phyloP scores from a whole-genome alignment of 2,888 invertebrate species.

The Megastigmus dorsalis region DNA sequence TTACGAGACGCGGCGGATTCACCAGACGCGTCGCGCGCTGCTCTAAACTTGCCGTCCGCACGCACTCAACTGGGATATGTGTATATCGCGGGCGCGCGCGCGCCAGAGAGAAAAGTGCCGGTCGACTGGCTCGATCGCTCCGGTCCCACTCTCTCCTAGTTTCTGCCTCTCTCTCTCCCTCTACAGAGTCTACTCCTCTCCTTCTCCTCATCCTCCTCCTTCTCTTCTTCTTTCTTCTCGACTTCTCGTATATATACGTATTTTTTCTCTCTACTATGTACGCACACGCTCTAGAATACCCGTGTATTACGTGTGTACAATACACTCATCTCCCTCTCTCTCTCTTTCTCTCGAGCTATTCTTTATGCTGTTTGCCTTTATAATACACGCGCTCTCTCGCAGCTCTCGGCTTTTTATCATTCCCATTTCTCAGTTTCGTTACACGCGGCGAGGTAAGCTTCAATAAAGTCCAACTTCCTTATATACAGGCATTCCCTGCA shows the following conservation, averaged over 20 bases:
- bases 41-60: neutral
- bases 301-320: too few relatives aligned
- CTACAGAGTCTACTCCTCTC: neutral
- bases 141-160: neutral
- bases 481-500: too few relatives aligned
- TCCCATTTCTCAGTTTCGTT: too few relatives aligned
- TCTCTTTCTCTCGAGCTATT: too few relatives aligned
- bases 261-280: neutral
- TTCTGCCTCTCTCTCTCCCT: neutral
- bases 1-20: neutral
- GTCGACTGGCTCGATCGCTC: constrained; percentile 48
- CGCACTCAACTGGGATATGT: constrained; percentile 28
- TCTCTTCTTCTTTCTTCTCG: neutral
- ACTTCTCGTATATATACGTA: neutral
- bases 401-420: too few relatives aligned
- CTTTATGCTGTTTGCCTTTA: too few relatives aligned
- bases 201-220: neutral
- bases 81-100: too few relatives aligned
- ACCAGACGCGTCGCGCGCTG: neutral
- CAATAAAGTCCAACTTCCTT: too few relatives aligned
- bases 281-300: too few relatives aligned
- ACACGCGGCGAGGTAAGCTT: too few relatives aligned
- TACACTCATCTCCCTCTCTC: too few relatives aligned
- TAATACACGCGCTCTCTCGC: too few relatives aligned
- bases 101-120: constrained; percentile 49